These are phyloP conservation scores for Bombus sylvicola DNA, from an alignment of 1,140 invertebrate genomes.

Conservation along the genomic window DNA sequence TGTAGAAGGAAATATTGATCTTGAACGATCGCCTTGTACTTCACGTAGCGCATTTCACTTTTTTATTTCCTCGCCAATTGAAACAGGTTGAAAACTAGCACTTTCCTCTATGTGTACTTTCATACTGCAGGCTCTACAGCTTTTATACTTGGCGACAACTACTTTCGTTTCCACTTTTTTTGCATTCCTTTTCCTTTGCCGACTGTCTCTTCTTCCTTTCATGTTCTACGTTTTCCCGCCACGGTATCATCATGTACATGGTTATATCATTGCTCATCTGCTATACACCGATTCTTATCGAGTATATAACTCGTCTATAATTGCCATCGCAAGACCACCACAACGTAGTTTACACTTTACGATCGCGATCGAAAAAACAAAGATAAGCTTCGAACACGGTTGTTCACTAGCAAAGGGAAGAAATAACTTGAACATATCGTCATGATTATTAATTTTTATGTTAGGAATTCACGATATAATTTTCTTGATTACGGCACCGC, in stretches of 20 bases:
- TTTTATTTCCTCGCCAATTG: background rate
- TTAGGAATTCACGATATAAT: background rate
- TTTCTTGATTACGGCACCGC: background rate
- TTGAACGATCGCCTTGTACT: background rate
- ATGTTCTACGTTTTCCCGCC: background rate
- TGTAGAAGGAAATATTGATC: background rate
- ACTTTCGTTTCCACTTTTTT: slow-evolving; percentile 1
- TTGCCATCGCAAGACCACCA: too few species aligned
- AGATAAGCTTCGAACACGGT: background rate
- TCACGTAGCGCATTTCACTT: background rate
- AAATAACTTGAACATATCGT: background rate
- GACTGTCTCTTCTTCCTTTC: background rate
- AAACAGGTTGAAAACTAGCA: background rate
- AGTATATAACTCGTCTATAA: background rate
- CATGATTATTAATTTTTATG: background rate
- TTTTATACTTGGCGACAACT: background rate
- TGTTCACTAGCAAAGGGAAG: background rate
- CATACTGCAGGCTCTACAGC: background rate
- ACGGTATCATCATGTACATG: too few species aligned
- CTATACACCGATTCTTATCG: background rate
- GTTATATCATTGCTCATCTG: background rate
- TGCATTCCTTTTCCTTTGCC: background rate
- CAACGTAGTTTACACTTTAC: slow-evolving; percentile 2
- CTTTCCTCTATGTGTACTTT: background rate
- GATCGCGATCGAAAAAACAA: background rate